A percentile compares a stretch with the other conserved stretches of the same genome.
Evolutionary conservation across 1,140 invertebrate genomes (phyloP).

Genomic region (Sesamia nonagrioides): DNA sequence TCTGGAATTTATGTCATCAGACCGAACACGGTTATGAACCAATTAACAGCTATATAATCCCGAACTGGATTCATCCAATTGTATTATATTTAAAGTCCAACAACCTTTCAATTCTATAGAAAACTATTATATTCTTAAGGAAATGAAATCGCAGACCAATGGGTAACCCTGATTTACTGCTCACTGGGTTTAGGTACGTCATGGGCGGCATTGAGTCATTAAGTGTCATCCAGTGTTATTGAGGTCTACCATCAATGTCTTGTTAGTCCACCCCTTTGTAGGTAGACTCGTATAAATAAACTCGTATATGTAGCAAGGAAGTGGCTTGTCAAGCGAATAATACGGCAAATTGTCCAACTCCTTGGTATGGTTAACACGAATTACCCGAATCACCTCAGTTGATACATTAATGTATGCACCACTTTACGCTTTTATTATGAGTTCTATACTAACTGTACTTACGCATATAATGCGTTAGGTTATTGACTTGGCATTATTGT

Average conservation of each 20-base stretch:
- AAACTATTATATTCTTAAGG: neutral
- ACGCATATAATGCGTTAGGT: neutral
- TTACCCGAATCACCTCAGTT: conserved; percentile 48
- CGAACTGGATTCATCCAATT: too few relatives aligned
- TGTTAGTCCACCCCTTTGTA: conserved; percentile 27
- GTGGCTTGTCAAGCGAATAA: conserved; percentile 68
- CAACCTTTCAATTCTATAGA: neutral
- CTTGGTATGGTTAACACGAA: conserved; percentile 46
- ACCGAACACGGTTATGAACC: too few relatives aligned
- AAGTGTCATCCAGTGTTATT: conserved; percentile 21
- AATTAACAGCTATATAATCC: too few relatives aligned
- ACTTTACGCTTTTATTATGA: conserved; percentile 23
- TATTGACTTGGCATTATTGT: conserved; percentile 22
- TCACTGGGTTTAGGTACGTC: neutral
- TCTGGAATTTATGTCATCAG: too few relatives aligned
- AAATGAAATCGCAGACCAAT: neutral
- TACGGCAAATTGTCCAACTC: conserved; percentile 62
- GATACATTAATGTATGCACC: conserved; percentile 27
- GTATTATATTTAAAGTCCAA: neutral
- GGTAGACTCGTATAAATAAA: neutral
- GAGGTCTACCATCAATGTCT: conserved; percentile 29
- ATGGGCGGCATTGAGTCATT: conserved; percentile 17
- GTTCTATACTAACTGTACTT: neutral
- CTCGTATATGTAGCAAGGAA: conserved; percentile 58
- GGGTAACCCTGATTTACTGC: neutral